These are phyloP conservation scores for Chaetorhynchus papuensis DNA, from an alignment of 2,113 vertebrate species.

Conservation along the genomic window DNA sequence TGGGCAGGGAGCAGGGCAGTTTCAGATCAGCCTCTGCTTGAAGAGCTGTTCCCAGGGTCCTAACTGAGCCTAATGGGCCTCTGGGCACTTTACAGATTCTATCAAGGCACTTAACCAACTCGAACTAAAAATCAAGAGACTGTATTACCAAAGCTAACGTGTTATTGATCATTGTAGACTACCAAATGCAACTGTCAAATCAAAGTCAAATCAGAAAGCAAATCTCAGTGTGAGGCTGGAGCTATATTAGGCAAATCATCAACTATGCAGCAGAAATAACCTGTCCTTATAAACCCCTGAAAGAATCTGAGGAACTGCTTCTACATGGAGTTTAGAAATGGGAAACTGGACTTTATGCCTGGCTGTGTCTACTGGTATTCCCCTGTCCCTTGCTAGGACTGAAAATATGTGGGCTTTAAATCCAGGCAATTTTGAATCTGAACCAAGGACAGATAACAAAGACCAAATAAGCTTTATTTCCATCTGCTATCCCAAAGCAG, in stretches of 20 bases:
- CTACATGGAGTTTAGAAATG: neutral
- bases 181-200: constrained; percentile 41
- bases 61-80: neutral
- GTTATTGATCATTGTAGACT: constrained; percentile 7
- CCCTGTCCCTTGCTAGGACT: neutral
- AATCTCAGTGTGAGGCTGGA: neutral
- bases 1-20: neutral
- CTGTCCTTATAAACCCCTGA: neutral
- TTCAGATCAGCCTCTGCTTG: neutral
- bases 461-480: constrained; percentile 7
- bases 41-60: neutral
- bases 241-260: constrained; percentile 38
- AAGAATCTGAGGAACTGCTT: neutral
- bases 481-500: neutral
- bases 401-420: neutral
- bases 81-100: neutral
- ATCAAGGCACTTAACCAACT: constrained; percentile 25
- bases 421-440: neutral
- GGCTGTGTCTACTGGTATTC: neutral
- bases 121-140: constrained; percentile 19
- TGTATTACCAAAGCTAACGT: constrained; percentile 20
- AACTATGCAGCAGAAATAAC: constrained; percentile 10
- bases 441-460: neutral
- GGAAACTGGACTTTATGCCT: neutral
- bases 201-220: constrained; percentile 7